Base-by-base conservation (phyloP, 2,888 invertebrate species). In the Troides oblongomaculatus region DNA sequence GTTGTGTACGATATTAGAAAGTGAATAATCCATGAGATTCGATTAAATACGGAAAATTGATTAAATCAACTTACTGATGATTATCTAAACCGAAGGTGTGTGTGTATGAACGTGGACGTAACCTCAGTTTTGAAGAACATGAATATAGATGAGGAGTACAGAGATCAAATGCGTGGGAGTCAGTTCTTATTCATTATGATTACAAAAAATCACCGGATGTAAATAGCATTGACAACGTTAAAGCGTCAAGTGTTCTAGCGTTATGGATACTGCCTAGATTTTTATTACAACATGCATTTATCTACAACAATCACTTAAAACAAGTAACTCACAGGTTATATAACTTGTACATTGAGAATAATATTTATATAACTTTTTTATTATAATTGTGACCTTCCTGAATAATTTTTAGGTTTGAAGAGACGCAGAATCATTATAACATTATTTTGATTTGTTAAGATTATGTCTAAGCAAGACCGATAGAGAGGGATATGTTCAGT, bases 41-140 rank as follows among this genome's bases (percentile, higher is more conserved):
- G 53, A 66, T 58, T 69, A 58, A 62, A 39, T 53, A 66, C 59
- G 66, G 69, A 62, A 62, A 70, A 59, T 70, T 59, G 36, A 70
- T 70, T 66, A 59, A 39, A 30, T 62, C 62, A 25, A 59, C 30
- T 63, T 53, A 63, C 23, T 63, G 66, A 62, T 62, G 53, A 63
- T 63, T 60, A 66, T 66, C 67, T 60, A 10, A 39, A 14, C 21
- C 12, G 66, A 66, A 66, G 25, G 30, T 56, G 62, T 68, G 30
- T 63, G 62, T 68, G 60, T 64, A 14, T 50, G 60, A 69, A 71
- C 58, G 50, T 30, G n/a, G 43, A 71, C 60, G 65, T 64, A 61
- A 67, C 66, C 39, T 58, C 36, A 30, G 62, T 64, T 43, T 36
- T 30, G 12, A 58, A 21, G 14, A 62, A 68, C 53, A 59, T 58